phyloP scores from a whole-genome alignment of 2,888 invertebrate species.

The Aporophyla lueneburgensis region DNA sequence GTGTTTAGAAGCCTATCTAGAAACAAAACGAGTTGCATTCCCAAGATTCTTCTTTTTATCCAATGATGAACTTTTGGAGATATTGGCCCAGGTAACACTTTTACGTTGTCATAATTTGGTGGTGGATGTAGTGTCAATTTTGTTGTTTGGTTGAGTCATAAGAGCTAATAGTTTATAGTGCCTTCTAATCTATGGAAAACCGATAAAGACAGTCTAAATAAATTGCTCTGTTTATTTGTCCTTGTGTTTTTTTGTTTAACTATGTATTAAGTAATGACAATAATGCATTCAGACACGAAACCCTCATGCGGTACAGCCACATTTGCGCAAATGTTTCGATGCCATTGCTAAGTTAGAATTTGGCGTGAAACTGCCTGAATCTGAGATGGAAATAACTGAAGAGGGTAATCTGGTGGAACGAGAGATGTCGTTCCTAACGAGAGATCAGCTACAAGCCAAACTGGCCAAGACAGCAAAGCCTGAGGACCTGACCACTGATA shows the following conservation, averaged over 20 bases:
- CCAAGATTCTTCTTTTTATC: constrained; percentile 97
- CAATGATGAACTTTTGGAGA: constrained; percentile 97
- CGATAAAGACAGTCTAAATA: background rate
- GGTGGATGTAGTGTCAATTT: background rate
- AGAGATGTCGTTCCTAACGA: constrained; percentile 86
- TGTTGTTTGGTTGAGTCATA: background rate
- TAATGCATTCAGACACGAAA: constrained; percentile 92
- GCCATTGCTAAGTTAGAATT: constrained; percentile 95
- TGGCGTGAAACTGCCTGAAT: constrained; percentile 90
- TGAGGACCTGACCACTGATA: constrained; percentile 94
- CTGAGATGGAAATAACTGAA: constrained; percentile 89
- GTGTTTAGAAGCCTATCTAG: constrained; percentile 96
- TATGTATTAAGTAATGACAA: background rate
- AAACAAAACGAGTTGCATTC: constrained; percentile 96
- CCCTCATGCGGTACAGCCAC: constrained; percentile 97
- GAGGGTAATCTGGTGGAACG: constrained; percentile 87
- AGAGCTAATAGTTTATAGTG: background rate
- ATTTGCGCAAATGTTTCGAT: constrained; percentile 97
- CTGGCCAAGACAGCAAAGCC: constrained; percentile 82
- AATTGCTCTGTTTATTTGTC: background rate
- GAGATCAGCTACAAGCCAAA: constrained; percentile 84
- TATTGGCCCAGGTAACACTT: constrained; percentile 94
- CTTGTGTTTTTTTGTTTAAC: background rate
- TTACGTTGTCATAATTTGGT: background rate
- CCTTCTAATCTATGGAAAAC: background rate